These are phyloP conservation scores for Cylindroiulus punctatus DNA, from an alignment of 2,888 invertebrate genomes.

Conservation along the genomic window DNA sequence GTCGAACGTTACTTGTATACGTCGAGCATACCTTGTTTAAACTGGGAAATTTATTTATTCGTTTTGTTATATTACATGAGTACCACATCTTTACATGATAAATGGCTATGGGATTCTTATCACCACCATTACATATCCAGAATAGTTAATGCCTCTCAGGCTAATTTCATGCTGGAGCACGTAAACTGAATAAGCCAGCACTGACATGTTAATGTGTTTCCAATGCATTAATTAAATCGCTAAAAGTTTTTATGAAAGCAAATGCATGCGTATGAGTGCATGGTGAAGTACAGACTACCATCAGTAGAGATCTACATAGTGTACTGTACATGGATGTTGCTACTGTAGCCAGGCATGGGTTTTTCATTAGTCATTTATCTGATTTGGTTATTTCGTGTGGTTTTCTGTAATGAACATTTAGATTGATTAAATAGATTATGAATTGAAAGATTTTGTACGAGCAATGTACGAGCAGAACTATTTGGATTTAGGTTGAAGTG, in stretches of 20 bases:
- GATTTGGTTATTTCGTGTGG: too few species aligned
- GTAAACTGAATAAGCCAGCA: background rate
- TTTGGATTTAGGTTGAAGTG: too few species aligned
- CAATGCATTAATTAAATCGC: background rate
- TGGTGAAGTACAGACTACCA: background rate
- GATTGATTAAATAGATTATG: too few species aligned
- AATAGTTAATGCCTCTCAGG: background rate
- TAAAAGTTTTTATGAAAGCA: background rate
- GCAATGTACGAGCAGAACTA: too few species aligned
- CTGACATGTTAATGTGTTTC: background rate
- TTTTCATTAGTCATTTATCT: background rate
- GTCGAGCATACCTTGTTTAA: too few species aligned
- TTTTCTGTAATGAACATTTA: too few species aligned
- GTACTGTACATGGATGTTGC: background rate
- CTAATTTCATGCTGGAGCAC: background rate
- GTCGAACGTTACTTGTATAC: too few species aligned
- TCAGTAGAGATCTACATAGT: background rate
- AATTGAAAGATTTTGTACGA: too few species aligned
- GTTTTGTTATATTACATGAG: background rate
- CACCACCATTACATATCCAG: background rate
- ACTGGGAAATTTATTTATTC: background rate
- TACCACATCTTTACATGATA: background rate
- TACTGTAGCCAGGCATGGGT: background rate
- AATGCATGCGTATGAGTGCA: background rate
- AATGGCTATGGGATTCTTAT: background rate